Percentiles rank a stretch among this genome's conserved stretches.
Evolutionary conservation across 1,140 invertebrate genomes (phyloP).

Genomic region (Sitobion miscanthi): DNA sequence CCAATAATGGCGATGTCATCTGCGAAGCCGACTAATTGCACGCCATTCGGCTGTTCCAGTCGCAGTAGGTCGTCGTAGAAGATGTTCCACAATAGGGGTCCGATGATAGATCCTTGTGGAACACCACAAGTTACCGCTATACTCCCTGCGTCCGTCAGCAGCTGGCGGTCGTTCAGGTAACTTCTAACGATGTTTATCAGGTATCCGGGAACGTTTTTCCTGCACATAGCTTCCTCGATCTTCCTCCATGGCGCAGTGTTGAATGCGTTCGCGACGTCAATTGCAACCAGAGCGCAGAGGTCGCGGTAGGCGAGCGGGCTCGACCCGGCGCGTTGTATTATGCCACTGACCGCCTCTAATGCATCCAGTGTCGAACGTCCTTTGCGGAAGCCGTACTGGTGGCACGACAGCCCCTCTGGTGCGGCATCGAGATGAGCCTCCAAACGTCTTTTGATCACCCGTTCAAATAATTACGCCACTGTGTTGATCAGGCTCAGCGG

Average conservation of each 20-base stretch:
- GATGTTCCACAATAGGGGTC: too few relatives aligned
- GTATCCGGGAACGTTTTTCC: neutral
- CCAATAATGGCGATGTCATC: neutral
- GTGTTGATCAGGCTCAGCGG: too few relatives aligned
- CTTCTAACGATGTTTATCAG: too few relatives aligned
- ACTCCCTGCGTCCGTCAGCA: neutral
- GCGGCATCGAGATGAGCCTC: too few relatives aligned
- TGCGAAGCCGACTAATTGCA: neutral
- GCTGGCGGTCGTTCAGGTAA: neutral
- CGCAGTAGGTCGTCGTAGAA: neutral
- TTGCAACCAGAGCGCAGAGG: neutral
- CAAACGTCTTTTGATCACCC: too few relatives aligned
- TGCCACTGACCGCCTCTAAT: too few relatives aligned
- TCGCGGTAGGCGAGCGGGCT: neutral
- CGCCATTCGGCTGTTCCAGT: neutral
- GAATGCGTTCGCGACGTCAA: neutral
- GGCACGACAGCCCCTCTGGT: too few relatives aligned
- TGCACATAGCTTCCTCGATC: neutral
- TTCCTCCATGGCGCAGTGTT: neutral
- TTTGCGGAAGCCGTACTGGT: too few relatives aligned
- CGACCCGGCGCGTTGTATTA: too few relatives aligned
- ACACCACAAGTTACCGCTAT: neutral
- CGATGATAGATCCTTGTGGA: neutral
- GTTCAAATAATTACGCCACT: too few relatives aligned
- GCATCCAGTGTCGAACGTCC: too few relatives aligned